Percentiles rank a stretch among this genome's conserved stretches.
Evolutionary conservation across 2,888 invertebrate genomes (phyloP).

Genomic region (Drosophila leonis): DNA sequence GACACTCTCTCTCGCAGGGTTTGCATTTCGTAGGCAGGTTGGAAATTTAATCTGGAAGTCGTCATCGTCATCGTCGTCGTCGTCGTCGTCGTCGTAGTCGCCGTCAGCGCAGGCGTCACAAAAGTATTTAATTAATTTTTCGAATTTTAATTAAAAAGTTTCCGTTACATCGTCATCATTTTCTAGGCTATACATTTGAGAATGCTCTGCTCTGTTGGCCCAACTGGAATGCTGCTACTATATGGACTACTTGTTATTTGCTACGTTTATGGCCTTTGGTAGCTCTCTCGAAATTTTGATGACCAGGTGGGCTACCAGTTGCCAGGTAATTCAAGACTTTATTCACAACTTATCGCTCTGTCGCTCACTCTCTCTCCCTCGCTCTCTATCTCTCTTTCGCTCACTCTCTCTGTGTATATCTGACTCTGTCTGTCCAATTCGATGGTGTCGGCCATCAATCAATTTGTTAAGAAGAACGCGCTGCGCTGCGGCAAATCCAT

Average conservation of each 20-base stretch:
- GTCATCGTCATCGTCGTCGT: slow-evolving; percentile 76
- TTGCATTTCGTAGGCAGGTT: slow-evolving; percentile 80
- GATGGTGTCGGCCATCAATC: slow-evolving; percentile 72
- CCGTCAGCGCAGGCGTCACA: slow-evolving; percentile 68
- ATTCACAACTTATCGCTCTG: slow-evolving; percentile 48
- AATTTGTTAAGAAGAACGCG: slow-evolving; percentile 74
- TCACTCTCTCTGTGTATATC: neutral
- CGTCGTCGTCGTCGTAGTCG: slow-evolving; percentile 72
- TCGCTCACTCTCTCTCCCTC: neutral
- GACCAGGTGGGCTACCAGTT: slow-evolving; percentile 63
- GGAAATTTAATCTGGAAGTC: slow-evolving; percentile 82
- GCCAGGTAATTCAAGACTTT: slow-evolving; percentile 56
- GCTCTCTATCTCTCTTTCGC: neutral
- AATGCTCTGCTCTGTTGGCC: neutral
- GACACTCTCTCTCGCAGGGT: slow-evolving; percentile 49
- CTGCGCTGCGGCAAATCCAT: slow-evolving; percentile 66
- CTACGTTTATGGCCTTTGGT: slow-evolving; percentile 69
- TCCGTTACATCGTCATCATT: slow-evolving; percentile 69
- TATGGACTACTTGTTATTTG: slow-evolving; percentile 49
- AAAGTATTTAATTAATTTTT: slow-evolving; percentile 82
- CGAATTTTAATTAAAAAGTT: slow-evolving; percentile 81
- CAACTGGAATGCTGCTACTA: slow-evolving; percentile 3
- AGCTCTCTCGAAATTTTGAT: slow-evolving; percentile 58
- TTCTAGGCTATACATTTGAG: slow-evolving; percentile 46
- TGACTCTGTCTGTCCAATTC: slow-evolving; percentile 13